Conservation (phyloP, 1,140 invertebrate species). For the Spodoptera frugiperda region DNA sequence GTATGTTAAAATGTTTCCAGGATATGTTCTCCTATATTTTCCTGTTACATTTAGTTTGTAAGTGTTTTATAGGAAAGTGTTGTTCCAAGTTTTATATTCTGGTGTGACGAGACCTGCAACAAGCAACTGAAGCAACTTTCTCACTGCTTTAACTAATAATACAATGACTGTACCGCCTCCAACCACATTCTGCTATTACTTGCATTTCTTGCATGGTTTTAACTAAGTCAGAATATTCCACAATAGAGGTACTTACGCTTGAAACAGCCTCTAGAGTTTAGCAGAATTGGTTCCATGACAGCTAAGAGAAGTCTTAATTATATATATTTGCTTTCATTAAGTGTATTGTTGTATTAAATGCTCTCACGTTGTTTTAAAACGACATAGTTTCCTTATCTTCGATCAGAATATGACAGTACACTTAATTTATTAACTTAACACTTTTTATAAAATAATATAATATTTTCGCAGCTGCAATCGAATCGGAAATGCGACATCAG, state of each 20-base stretch:
- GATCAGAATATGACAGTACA: conserved; percentile 9
- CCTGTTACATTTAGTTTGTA: conserved; percentile 32
- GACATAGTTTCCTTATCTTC: background rate
- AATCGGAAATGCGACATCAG: conserved; percentile 92
- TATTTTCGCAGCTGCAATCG: conserved; percentile 88
- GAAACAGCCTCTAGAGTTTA: conserved; percentile 39
- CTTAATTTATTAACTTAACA: conserved; percentile 38
- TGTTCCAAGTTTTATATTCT: background rate
- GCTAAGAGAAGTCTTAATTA: conserved; percentile 43
- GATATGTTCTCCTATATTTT: background rate
- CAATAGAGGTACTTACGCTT: conserved; percentile 19
- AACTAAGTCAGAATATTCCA: conserved; percentile 16
- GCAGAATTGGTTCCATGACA: conserved; percentile 35
- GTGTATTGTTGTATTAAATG: conserved; percentile 44
- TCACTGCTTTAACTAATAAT: conserved; percentile 23
- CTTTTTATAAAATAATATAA: conserved; percentile 41
- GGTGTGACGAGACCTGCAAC: conserved; percentile 14
- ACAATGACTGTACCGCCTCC: conserved; percentile 26
- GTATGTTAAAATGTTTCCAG: conserved; percentile 1
- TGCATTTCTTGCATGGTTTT: conserved; percentile 31
- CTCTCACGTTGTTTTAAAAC: background rate
- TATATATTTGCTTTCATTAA: conserved; percentile 50
- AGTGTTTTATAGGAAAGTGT: background rate
- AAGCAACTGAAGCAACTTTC: conserved; percentile 11
- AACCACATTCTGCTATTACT: conserved; percentile 22